phyloP scores from a whole-genome alignment of 1,140 invertebrate species.

The Danaus plexippus region DNA sequence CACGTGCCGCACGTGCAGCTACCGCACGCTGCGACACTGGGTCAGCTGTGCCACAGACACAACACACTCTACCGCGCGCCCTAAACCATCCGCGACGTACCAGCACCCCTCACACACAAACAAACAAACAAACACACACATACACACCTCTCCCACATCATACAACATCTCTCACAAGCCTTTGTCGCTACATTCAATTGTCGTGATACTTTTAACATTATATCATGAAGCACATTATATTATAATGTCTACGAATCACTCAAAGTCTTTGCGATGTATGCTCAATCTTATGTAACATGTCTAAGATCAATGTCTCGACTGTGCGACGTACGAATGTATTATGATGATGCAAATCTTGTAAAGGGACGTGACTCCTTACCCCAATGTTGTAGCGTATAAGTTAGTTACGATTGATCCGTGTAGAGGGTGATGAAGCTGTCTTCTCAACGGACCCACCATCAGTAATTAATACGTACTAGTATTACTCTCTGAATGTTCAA shows the following conservation, averaged over 20 bases:
- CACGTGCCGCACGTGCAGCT: slow-evolving; percentile 15
- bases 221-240: too few species aligned
- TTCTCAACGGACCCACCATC: neutral
- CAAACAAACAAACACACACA: too few species aligned
- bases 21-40: slow-evolving; percentile 18
- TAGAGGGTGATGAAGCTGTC: slow-evolving; percentile 23
- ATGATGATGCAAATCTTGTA: slow-evolving; percentile 6
- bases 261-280: too few species aligned
- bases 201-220: neutral
- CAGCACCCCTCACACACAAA: neutral
- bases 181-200: too few species aligned
- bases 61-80: slow-evolving; percentile 34
- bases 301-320: slow-evolving; percentile 16
- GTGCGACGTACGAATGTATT: slow-evolving; percentile 8
- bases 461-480: too few species aligned
- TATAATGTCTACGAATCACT: too few species aligned
- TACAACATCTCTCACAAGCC: slow-evolving; percentile 11
- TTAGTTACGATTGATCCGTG: slow-evolving; percentile 18
- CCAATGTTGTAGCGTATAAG: slow-evolving; percentile 17
- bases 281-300: too few species aligned
- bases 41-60: slow-evolving; percentile 38
- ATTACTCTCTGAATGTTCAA: too few species aligned
- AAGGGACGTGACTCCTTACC: slow-evolving; percentile 15
- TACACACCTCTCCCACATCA: slow-evolving; percentile 17
- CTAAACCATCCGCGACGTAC: slow-evolving; percentile 11